These are phyloP conservation scores for Malacoraja senta DNA, from an alignment of 2,797 vertebrate species.

Conservation along the genomic window DNA sequence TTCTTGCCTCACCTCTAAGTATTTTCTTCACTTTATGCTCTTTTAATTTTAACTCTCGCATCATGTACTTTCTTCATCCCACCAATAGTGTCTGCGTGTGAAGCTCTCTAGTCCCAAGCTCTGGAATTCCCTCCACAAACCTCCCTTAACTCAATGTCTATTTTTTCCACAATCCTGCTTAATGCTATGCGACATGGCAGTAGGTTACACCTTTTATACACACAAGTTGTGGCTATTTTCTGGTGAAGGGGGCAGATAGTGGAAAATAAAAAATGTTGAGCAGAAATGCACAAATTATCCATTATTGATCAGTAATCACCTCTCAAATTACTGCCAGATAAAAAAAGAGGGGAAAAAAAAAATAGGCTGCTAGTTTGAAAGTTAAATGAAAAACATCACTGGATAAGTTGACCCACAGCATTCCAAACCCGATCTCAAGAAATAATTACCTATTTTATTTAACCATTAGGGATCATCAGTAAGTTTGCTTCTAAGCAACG, in stretches of 20 bases:
- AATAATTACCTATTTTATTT: background rate
- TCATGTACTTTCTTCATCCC: background rate
- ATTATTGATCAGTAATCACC: background rate
- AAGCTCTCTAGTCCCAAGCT: background rate
- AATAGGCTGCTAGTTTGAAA: background rate
- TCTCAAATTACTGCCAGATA: background rate
- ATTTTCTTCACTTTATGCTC: background rate
- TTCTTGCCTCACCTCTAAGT: background rate
- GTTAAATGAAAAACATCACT: background rate
- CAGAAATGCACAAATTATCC: background rate
- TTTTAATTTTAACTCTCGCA: background rate
- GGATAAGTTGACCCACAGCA: background rate
- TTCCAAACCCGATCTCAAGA: background rate
- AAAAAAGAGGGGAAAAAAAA: background rate
- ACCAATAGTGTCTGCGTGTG: background rate
- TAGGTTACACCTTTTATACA: background rate
- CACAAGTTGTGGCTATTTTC: background rate
- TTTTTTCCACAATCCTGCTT: background rate
- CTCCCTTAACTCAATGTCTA: background rate
- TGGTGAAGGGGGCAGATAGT: background rate
- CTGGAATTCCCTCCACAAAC: background rate
- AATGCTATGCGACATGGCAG: background rate
- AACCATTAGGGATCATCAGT: too few species aligned
- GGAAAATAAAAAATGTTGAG: background rate
- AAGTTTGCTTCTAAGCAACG: background rate